Conservation (phyloP, 2,888 invertebrate genomes). For the Panopea generosa region DNA sequence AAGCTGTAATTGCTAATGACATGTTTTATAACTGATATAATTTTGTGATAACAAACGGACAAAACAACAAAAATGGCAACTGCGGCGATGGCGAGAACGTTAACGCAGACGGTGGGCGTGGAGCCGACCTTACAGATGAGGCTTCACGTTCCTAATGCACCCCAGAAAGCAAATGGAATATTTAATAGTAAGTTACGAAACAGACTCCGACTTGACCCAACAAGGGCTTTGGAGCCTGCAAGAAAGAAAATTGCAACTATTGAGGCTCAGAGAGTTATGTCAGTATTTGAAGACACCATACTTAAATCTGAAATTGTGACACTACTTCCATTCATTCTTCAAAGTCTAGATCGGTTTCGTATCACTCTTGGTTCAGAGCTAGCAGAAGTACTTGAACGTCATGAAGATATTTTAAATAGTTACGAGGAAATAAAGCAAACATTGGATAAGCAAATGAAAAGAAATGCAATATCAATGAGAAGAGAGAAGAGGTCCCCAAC, state of each 20-base stretch:
- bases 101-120: conserved; percentile 55
- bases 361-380: conserved; percentile 81
- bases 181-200: conserved; percentile 60
- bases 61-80: conserved; percentile 49
- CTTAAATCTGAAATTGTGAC: conserved; percentile 79
- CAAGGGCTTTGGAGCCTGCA: conserved; percentile 83
- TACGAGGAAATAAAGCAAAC: conserved; percentile 79
- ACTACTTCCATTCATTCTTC: conserved; percentile 79
- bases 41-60: too few species aligned
- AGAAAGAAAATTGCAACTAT: conserved; percentile 84
- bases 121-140: conserved; percentile 78
- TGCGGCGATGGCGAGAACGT: conserved; percentile 59
- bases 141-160: conserved; percentile 65
- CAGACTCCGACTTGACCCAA: conserved; percentile 79
- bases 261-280: conserved; percentile 84
- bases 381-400: conserved; percentile 77
- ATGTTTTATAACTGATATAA: too few species aligned
- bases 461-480: conserved; percentile 41
- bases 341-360: conserved; percentile 80
- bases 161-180: conserved; percentile 46
- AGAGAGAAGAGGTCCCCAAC: conserved; percentile 18
- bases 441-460: conserved; percentile 70
- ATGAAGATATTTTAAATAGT: conserved; percentile 76
- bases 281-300: conserved; percentile 83
- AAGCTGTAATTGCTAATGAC: too few species aligned